Percentiles rank a stretch among this genome's conserved stretches.
phyloP scores from a whole-genome alignment of 2,113 vertebrate species.

The Patagioenas fasciata region DNA sequence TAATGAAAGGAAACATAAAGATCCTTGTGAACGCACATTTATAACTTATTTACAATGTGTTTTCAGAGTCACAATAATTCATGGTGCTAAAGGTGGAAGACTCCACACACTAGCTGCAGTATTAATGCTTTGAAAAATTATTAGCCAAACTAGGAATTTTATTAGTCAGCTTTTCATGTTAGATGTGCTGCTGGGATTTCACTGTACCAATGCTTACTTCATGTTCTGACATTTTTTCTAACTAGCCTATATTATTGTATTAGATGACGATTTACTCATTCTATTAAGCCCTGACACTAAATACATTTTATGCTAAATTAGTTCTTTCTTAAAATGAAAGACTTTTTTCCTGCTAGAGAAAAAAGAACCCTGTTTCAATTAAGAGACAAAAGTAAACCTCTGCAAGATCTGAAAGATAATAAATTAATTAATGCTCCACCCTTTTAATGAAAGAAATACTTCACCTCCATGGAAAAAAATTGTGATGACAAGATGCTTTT shows the following conservation, averaged over 20 bases:
- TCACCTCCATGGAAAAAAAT: not conserved
- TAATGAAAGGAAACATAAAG: slow-evolving; percentile 49
- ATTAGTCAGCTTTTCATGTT: slow-evolving; percentile 29
- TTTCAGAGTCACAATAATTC: slow-evolving; percentile 46
- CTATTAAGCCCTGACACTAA: slow-evolving; percentile 53
- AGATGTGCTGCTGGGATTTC: not conserved
- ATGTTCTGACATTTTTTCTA: slow-evolving; percentile 39
- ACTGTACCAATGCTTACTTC: not conserved
- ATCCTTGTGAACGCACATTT: slow-evolving; percentile 17
- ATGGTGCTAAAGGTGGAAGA: slow-evolving; percentile 12
- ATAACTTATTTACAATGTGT: slow-evolving; percentile 7
- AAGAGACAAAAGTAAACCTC: not conserved
- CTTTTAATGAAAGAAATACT: not conserved
- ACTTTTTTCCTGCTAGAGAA: not conserved
- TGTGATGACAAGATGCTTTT: not conserved
- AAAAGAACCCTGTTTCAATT: not conserved
- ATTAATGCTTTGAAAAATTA: slow-evolving; percentile 40
- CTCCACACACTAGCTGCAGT: not conserved
- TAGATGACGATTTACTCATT: slow-evolving; percentile 48
- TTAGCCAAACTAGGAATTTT: slow-evolving; percentile 33
- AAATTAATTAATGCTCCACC: not conserved
- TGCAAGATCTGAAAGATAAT: not conserved
- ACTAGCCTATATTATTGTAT: slow-evolving; percentile 31
- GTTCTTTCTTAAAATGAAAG: not conserved
- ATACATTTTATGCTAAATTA: slow-evolving; percentile 40